Conservation (phyloP, 2,888 invertebrate species). For the Smittia sp. region DNA sequence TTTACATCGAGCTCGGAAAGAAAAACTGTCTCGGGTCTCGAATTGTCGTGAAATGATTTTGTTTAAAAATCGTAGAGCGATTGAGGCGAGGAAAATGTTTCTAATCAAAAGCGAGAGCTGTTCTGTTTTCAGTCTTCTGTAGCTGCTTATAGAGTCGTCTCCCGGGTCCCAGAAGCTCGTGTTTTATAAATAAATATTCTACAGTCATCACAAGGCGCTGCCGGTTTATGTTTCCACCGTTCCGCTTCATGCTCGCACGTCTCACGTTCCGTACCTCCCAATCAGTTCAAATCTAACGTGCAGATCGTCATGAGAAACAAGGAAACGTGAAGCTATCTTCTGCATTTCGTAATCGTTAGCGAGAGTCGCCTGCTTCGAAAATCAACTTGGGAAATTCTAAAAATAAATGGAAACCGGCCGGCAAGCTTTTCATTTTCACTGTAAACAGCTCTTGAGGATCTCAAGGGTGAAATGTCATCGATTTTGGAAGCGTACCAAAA, state of each 20-base stretch:
- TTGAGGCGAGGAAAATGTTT: background rate
- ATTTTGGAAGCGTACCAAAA: background rate
- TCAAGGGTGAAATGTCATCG: constrained; percentile 21
- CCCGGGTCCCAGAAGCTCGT: background rate
- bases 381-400: background rate
- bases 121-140: background rate
- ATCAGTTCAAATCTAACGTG: too few relatives aligned
- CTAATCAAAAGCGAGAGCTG: background rate
- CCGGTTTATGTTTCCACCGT: background rate
- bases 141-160: background rate
- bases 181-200: background rate
- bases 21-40: background rate
- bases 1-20: background rate
- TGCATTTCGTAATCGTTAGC: too few relatives aligned
- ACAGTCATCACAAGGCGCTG: background rate
- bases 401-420: constrained; percentile 9
- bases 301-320: too few relatives aligned
- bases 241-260: background rate
- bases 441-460: background rate
- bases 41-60: background rate
- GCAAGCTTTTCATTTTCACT: background rate
- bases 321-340: too few relatives aligned
- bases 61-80: background rate
- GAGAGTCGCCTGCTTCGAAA: background rate
- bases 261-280: too few relatives aligned